phyloP scores from a whole-genome alignment of 1,140 invertebrate genomes.

The Colletes gigas region DNA sequence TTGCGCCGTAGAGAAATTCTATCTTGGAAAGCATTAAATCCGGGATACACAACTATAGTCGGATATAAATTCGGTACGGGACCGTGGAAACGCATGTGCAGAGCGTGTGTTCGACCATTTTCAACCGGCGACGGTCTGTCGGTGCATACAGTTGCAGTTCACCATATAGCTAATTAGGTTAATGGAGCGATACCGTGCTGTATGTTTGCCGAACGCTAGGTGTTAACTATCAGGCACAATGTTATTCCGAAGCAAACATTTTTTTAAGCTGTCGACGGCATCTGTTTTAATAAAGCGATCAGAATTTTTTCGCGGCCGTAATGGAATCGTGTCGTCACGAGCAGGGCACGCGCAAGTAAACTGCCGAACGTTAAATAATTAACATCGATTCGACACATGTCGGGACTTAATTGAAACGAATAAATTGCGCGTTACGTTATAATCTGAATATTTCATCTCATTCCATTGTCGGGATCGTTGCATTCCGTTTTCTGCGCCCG shows the following conservation, averaged over 20 bases:
- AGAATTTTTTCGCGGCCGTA: neutral
- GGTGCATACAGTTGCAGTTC: conserved; percentile 38
- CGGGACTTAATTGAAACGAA: no score
- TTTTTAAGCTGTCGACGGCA: neutral
- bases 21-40: no score
- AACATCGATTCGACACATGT: no score
- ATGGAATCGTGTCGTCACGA: no score
- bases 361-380: no score
- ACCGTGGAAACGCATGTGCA: neutral
- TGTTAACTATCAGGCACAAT: conserved; percentile 13
- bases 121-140: conserved; percentile 32
- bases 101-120: conserved; percentile 16
- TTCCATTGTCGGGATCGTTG: no score
- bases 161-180: conserved; percentile 58
- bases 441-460: no score
- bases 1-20: no score
- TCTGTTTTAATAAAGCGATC: neutral
- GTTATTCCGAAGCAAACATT: neutral
- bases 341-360: no score
- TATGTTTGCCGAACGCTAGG: conserved; percentile 22
- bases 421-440: no score
- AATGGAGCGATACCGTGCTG: conserved; percentile 49
- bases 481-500: no score
- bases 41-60: neutral
- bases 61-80: neutral